Evolutionary conservation across 2,113 vertebrate species (phyloP).

Genomic region (Myxocyprinus asiaticus): DNA sequence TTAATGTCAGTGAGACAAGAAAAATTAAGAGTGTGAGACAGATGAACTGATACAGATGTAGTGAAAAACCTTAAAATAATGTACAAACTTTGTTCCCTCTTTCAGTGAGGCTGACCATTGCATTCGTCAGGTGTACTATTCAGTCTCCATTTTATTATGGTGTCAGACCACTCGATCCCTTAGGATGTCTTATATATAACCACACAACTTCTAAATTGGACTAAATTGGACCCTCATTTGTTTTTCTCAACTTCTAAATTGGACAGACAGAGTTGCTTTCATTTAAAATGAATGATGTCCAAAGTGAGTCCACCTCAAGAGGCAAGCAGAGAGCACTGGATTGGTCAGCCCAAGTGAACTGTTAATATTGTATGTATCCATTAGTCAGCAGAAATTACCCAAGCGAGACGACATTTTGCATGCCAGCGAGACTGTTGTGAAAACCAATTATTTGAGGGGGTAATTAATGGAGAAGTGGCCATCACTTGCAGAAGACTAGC

Average conservation of each 20-base stretch:
- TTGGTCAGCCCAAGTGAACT: constrained; percentile 26
- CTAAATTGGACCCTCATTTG: too few species aligned
- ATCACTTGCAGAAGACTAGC: constrained; percentile 25
- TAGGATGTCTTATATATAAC: constrained; percentile 7
- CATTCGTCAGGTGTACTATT: neutral
- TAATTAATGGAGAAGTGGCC: constrained; percentile 42
- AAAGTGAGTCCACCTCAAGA: constrained; percentile 22
- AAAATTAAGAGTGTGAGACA: too few species aligned
- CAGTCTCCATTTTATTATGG: neutral
- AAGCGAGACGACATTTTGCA: constrained; percentile 21
- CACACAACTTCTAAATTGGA: constrained; percentile 26
- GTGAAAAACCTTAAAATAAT: too few species aligned
- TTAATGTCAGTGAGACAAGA: too few species aligned
- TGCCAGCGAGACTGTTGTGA: constrained; percentile 34
- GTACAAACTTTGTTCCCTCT: neutral
- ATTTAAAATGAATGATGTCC: constrained; percentile 49
- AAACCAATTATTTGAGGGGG: constrained; percentile 47
- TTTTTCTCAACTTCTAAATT: constrained; percentile 26
- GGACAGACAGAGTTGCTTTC: constrained; percentile 38
- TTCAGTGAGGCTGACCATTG: neutral
- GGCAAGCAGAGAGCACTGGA: constrained; percentile 6
- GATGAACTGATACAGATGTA: too few species aligned
- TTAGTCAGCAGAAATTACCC: constrained; percentile 51
- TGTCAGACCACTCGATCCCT: neutral
- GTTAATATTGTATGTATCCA: constrained; percentile 43